Evolutionary conservation across 2,797 vertebrate genomes (phyloP).

Genomic region (Craterocephalus amniculus): DNA sequence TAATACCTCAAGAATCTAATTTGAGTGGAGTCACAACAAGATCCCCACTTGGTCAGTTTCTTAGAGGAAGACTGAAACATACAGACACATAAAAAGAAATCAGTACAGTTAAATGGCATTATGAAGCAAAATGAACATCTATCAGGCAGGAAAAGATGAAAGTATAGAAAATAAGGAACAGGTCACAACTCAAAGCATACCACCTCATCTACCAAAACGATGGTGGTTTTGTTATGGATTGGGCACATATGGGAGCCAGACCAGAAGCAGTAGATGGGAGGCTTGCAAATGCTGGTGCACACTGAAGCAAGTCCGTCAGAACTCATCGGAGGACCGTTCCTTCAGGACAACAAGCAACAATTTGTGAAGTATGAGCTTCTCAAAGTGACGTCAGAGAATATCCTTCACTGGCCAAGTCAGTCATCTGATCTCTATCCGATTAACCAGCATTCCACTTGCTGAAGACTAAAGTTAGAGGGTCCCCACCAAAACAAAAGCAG

Average conservation of each 20-base stretch:
- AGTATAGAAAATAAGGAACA: not conserved
- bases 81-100: not conserved
- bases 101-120: not conserved
- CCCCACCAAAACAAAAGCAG: not conserved
- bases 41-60: not conserved
- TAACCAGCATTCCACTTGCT: not conserved
- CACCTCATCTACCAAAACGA: not conserved
- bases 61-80: not conserved
- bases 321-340: not conserved
- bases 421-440: not conserved
- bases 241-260: not conserved
- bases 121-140: not conserved
- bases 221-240: constrained; percentile 3
- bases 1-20: not conserved
- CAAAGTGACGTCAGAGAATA: not conserved
- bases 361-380: not conserved
- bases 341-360: not conserved
- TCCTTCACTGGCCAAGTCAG: not conserved
- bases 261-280: not conserved
- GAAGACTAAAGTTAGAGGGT: not conserved
- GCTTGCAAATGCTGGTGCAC: not conserved
- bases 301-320: not conserved
- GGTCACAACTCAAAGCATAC: constrained; percentile 1
- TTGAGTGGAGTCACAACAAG: not conserved
- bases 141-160: not conserved